Percentiles rank a stretch among this genome's conserved stretches.
Evolutionary conservation across 2,888 invertebrate species (phyloP).

Genomic region (Nomada goodeniana): DNA sequence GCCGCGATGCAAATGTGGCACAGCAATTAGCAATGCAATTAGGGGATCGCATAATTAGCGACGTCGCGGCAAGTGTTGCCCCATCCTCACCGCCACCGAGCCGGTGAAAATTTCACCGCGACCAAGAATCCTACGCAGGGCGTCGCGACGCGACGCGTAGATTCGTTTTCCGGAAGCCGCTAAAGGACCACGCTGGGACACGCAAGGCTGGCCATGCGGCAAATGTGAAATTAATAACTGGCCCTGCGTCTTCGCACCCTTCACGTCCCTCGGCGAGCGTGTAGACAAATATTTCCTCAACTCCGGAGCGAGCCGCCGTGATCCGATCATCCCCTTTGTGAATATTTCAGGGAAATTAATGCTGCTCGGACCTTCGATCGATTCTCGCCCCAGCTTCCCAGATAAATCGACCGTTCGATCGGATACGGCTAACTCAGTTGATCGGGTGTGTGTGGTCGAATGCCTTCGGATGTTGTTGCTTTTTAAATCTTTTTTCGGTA

Average conservation of each 20-base stretch:
- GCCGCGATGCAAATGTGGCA: slow-evolving; percentile 31
- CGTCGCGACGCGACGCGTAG: neutral
- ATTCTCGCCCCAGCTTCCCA: neutral
- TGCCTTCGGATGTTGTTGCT: neutral
- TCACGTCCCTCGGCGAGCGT: slow-evolving; percentile 5
- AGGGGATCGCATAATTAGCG: slow-evolving; percentile 42
- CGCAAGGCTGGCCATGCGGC: slow-evolving; percentile 27
- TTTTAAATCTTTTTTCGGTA: neutral
- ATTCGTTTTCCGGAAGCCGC: slow-evolving; percentile 28
- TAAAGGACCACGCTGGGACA: neutral
- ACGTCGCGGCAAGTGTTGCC: slow-evolving; percentile 15
- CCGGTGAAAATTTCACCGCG: slow-evolving; percentile 18
- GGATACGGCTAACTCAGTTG: slow-evolving; percentile 19
- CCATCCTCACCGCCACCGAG: no score
- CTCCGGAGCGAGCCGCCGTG: slow-evolving; percentile 13
- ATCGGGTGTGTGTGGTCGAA: neutral
- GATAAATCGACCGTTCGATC: slow-evolving; percentile 37
- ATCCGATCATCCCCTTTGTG: slow-evolving; percentile 51
- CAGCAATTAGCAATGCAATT: slow-evolving; percentile 54
- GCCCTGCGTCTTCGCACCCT: slow-evolving; percentile 36
- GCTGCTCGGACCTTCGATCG: slow-evolving; percentile 41
- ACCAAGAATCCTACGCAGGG: neutral
- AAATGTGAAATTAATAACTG: slow-evolving; percentile 61
- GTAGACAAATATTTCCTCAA: slow-evolving; percentile 61
- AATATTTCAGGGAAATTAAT: slow-evolving; percentile 73